These are phyloP conservation scores for Aphodius granarius DNA, from an alignment of 2,888 invertebrate species.

Conservation along the genomic window DNA sequence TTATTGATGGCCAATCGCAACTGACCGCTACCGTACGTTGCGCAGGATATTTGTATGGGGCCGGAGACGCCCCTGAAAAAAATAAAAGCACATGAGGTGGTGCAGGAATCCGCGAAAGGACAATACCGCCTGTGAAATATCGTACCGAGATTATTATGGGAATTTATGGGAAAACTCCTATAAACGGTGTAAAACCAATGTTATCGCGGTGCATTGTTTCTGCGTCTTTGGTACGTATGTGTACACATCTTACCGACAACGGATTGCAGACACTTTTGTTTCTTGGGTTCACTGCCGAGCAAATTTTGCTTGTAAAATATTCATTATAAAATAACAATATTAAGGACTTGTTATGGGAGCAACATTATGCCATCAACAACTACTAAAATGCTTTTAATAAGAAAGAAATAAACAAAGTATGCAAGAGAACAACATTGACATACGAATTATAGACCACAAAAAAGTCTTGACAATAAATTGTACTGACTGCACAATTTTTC, in stretches of 20 bases:
- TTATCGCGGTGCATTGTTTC: conserved; percentile 6
- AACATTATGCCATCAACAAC: too few species aligned
- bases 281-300: background rate
- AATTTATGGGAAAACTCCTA: conserved; percentile 8
- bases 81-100: too few species aligned
- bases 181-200: conserved; percentile 5
- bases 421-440: too few species aligned
- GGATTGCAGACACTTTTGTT: background rate
- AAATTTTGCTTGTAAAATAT: background rate
- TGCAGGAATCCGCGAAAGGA: background rate
- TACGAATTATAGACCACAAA: too few species aligned
- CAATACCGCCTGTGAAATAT: background rate
- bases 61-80: background rate
- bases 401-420: too few species aligned
- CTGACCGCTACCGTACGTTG: conserved; percentile 37
- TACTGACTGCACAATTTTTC: too few species aligned
- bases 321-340: too few species aligned
- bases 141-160: conserved; percentile 6
- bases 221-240: background rate
- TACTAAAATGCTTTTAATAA: too few species aligned
- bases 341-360: too few species aligned
- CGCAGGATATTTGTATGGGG: background rate
- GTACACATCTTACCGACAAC: background rate
- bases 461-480: too few species aligned
- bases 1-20: conserved; percentile 54